phyloP scores from a whole-genome alignment of 2,888 invertebrate genomes.

The Drosophila mulleri region DNA sequence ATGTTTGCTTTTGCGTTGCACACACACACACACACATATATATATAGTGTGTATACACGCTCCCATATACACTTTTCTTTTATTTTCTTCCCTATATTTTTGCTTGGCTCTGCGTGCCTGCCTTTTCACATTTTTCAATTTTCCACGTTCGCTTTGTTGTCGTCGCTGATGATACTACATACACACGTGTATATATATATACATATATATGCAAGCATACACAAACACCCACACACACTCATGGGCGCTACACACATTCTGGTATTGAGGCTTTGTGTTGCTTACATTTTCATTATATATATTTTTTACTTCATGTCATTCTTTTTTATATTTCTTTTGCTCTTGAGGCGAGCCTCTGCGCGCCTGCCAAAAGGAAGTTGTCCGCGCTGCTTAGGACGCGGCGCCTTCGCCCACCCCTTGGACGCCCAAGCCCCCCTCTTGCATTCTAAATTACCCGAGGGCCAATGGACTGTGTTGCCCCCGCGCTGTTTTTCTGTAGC shows the following conservation, averaged over 20 bases:
- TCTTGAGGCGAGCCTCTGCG: slow-evolving; percentile 34
- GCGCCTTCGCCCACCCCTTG: background rate
- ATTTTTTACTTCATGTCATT: slow-evolving; percentile 43
- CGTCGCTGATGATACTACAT: slow-evolving; percentile 63
- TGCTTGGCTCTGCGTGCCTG: slow-evolving; percentile 45
- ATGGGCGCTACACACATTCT: slow-evolving; percentile 9
- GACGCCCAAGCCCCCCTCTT: slow-evolving; percentile 18
- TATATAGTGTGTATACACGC: background rate
- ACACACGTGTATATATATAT: slow-evolving; percentile 6
- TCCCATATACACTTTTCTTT: slow-evolving; percentile 2
- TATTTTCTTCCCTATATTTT: slow-evolving; percentile 2
- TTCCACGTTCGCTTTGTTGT: slow-evolving; percentile 79
- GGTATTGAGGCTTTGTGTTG: slow-evolving; percentile 61
- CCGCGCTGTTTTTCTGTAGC: slow-evolving; percentile 34
- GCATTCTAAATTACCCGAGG: slow-evolving; percentile 76
- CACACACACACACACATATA: slow-evolving; percentile 13
- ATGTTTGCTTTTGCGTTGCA: slow-evolving; percentile 74
- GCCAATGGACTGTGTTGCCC: slow-evolving; percentile 55
- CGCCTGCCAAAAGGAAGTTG: slow-evolving; percentile 68
- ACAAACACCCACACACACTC: background rate
- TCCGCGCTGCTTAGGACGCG: slow-evolving; percentile 8
- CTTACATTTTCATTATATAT: slow-evolving; percentile 74
- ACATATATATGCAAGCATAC: slow-evolving; percentile 1
- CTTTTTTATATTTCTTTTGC: slow-evolving; percentile 18
- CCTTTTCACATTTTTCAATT: slow-evolving; percentile 78